Conservation (phyloP, 2,797 vertebrate species). For the Kryptolebias ocellatus region DNA sequence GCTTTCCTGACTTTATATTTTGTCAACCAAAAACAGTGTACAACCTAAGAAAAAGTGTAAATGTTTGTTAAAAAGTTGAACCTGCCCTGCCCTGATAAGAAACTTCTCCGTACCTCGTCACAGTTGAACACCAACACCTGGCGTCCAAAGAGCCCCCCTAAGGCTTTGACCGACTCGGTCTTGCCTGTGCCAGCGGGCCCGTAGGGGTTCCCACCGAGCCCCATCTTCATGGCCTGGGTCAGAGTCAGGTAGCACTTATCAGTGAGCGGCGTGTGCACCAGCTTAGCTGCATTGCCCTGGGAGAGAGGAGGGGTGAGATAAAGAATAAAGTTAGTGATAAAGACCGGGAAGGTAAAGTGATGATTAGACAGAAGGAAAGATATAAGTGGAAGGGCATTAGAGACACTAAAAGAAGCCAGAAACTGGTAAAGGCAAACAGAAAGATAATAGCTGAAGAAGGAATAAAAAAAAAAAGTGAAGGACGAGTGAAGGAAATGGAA, state of each 20-base stretch:
- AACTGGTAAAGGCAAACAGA: conserved; percentile 33
- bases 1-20: background rate
- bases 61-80: background rate
- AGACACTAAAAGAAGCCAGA: background rate
- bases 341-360: conserved; percentile 12
- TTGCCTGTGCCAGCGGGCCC: conserved; percentile 98
- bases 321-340: conserved; percentile 30
- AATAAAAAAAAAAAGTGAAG: conserved; percentile 31
- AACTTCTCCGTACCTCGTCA: conserved; percentile 88
- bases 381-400: background rate
- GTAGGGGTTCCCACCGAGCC: conserved; percentile 96
- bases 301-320: conserved; percentile 21
- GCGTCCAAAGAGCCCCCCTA: conserved; percentile 94
- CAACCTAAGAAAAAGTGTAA: background rate
- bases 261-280: conserved; percentile 96
- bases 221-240: conserved; percentile 98
- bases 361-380: conserved; percentile 15
- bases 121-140: conserved; percentile 99
- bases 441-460: conserved; percentile 25
- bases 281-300: conserved; percentile 93
- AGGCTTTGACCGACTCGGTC: conserved; percentile 96
- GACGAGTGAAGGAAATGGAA: conserved; percentile 22
- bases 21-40: background rate
- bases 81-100: background rate
- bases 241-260: conserved; percentile 98